Percentiles rank a stretch among this genome's conserved stretches.
Evolutionary conservation across 2,113 vertebrate genomes (phyloP).

Genomic region (Acrocephalus kingi): DNA sequence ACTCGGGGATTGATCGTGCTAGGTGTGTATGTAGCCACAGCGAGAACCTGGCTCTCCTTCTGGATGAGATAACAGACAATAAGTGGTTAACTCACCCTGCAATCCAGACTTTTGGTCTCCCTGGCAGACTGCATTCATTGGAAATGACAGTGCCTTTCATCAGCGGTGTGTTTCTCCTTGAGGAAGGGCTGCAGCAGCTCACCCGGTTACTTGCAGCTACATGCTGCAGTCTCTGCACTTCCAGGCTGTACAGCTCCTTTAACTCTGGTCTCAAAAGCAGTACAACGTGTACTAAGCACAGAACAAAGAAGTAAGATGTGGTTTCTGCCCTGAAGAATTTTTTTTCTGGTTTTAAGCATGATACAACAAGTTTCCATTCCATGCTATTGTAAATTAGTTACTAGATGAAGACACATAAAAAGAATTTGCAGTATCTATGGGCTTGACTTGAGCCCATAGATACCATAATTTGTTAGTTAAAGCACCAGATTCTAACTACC

Average conservation of each 20-base stretch:
- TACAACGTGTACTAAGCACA: background rate
- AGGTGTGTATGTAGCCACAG: background rate
- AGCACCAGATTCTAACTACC: background rate
- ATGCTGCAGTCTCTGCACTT: conserved; percentile 9
- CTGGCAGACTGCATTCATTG: background rate
- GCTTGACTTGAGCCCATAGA: background rate
- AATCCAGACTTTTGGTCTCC: background rate
- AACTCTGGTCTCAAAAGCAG: background rate
- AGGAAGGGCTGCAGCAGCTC: conserved; percentile 6
- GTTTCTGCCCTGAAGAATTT: background rate
- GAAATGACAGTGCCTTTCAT: conserved; percentile 4
- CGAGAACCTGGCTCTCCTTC: background rate
- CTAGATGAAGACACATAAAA: background rate
- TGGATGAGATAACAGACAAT: background rate
- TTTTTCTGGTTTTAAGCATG: conserved; percentile 21
- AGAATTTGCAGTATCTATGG: background rate
- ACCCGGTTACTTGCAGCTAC: conserved; percentile 21
- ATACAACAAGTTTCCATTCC: conserved; percentile 29
- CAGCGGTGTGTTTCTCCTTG: background rate
- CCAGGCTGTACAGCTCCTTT: background rate
- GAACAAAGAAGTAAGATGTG: conserved; percentile 7
- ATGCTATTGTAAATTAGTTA: background rate
- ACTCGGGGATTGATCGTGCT: background rate
- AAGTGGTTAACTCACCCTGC: background rate
- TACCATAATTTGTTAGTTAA: background rate